These are phyloP conservation scores for Trypoxylon attenuatum DNA, from an alignment of 2,888 invertebrate species.

Conservation along the genomic window DNA sequence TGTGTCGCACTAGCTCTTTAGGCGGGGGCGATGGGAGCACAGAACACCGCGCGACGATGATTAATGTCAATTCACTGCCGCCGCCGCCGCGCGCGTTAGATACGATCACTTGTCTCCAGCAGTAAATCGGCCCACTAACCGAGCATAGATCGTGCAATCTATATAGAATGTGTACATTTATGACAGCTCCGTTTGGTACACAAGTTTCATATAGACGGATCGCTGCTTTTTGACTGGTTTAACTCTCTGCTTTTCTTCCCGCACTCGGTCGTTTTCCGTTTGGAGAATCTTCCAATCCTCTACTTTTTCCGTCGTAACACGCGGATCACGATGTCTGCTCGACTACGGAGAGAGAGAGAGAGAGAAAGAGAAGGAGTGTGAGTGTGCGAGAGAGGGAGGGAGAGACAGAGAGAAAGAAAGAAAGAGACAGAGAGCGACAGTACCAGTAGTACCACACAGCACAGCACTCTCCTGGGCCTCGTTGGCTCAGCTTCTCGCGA, in stretches of 20 bases:
- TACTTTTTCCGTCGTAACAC: conserved; percentile 22
- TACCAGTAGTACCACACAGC: not conserved
- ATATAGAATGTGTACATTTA: conserved; percentile 59
- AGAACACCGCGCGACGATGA: conserved; percentile 50
- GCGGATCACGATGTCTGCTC: not conserved
- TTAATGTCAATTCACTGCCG: conserved; percentile 56
- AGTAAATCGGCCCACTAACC: conserved; percentile 55
- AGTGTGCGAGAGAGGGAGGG: no score
- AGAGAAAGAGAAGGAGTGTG: no score
- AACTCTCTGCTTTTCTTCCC: conserved; percentile 29
- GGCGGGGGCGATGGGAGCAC: conserved; percentile 34
- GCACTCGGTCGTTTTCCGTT: conserved; percentile 24
- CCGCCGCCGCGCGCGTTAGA: conserved; percentile 47
- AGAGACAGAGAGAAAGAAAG: no score
- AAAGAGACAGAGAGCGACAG: no score
- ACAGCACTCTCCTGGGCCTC: conserved; percentile 11
- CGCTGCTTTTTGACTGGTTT: no score
- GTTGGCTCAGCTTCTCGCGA: not conserved
- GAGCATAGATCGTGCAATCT: conserved; percentile 59
- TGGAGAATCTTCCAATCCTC: conserved; percentile 6
- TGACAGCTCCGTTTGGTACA: conserved; percentile 49
- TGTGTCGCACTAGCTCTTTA: conserved; percentile 48
- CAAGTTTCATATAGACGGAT: conserved; percentile 30
- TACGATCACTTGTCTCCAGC: conserved; percentile 54
- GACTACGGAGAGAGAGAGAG: no score